Base-by-base conservation (phyloP, 2,113 vertebrate species). In the Myiagra hebetior region DNA sequence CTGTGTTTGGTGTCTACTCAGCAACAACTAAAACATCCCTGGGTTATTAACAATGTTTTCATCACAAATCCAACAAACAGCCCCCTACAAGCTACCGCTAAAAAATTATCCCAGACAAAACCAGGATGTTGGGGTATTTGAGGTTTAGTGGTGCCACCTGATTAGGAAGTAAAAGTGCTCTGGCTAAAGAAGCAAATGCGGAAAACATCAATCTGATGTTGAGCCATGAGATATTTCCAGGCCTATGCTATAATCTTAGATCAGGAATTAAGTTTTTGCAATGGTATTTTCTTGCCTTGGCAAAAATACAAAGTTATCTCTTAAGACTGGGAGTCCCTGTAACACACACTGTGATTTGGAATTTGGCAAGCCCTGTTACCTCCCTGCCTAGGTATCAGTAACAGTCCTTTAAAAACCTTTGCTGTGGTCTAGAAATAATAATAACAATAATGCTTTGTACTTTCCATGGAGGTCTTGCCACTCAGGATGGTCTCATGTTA, bases 111-210 rank as follows among this genome's bases (percentile, higher is more conserved):
- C 62, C 31, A 68, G 49, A 26, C 39, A 30, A 44, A 77, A 63
- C 4, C 11, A 80, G 18, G 26, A 53, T 0, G 0, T 27, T 68
- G 41, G 31, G 42, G 7, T 65, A 21, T 50, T 80, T 42, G 3
- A 3, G 18, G 11, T 62, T 67, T 42, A 57, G 39, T 46, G 55
- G 22, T 73, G 28, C 23, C 20, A 46, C 81, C 21, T 42, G 35
- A 92, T 60, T 7, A 63, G 15, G 26, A 50, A 60, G 10, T 80
- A 46, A 53, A 76, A 55, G 0, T 72, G 57, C 11, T 85, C 42
- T 91, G 15, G 42, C 59, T 49, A 79, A 67, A 91, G 53, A 67
- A 75, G 35, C 42, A 67, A 44, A 67, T 68, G 5, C 39, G 11
- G 42, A 35, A 85, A 90, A 26, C 10, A 8, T 14, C 47, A 47